These are phyloP conservation scores for Cyphomyrus discorhynchus DNA, from an alignment of 2,113 vertebrate genomes.

Conservation along the genomic window DNA sequence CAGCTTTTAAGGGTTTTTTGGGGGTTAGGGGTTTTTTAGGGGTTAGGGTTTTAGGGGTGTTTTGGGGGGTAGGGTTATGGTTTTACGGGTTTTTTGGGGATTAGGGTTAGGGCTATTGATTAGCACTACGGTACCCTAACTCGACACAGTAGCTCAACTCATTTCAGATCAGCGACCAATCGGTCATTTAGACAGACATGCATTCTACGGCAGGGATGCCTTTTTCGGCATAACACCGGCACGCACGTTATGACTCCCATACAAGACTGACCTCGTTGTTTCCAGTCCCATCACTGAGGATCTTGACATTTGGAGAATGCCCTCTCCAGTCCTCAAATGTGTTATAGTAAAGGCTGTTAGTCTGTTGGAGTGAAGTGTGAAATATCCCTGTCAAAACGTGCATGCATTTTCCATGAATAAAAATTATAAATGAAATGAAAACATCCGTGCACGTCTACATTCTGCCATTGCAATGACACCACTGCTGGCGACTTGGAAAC, in stretches of 20 bases:
- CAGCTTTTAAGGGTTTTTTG: too few relatives aligned
- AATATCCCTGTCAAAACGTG: background rate
- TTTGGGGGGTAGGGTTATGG: too few relatives aligned
- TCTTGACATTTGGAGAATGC: conserved; percentile 50
- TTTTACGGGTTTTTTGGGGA: too few relatives aligned
- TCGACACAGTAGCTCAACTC: too few relatives aligned
- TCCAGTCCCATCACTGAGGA: conserved; percentile 61
- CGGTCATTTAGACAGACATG: too few relatives aligned
- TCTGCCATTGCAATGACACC: background rate
- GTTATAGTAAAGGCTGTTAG: conserved; percentile 55
- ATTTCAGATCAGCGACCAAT: too few relatives aligned
- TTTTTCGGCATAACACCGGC: too few relatives aligned
- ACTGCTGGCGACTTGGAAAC: background rate
- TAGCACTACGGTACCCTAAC: too few relatives aligned
- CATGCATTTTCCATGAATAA: background rate
- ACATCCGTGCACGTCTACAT: background rate
- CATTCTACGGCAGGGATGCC: too few relatives aligned
- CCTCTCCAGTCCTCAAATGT: conserved; percentile 63
- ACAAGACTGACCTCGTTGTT: conserved; percentile 55
- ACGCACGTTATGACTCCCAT: background rate
- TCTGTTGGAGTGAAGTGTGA: conserved; percentile 45
- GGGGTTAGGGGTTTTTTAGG: too few relatives aligned
- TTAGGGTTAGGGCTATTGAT: too few relatives aligned
- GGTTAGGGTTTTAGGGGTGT: too few relatives aligned
- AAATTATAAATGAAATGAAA: background rate